These are phyloP conservation scores for Cyprinodon tularosa DNA, from an alignment of 2,113 vertebrate species.

Conservation along the genomic window DNA sequence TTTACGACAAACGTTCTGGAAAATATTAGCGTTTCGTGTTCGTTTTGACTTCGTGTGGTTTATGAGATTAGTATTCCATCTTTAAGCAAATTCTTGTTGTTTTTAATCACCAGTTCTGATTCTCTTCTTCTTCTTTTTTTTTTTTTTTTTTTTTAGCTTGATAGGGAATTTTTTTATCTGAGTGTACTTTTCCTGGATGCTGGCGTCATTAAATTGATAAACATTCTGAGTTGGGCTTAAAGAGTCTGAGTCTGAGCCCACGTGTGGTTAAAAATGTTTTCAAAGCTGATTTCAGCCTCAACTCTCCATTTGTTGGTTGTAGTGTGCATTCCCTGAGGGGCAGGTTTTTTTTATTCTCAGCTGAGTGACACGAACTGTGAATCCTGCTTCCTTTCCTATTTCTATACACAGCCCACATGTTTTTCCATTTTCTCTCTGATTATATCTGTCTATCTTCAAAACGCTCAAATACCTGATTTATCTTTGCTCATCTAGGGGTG, in stretches of 20 bases:
- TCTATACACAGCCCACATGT: neutral
- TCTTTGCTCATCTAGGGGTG: neutral
- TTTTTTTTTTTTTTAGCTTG: neutral
- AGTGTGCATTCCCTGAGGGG: neutral
- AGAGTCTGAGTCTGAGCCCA: neutral
- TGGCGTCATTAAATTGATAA: neutral
- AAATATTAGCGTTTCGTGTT: no score
- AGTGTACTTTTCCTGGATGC: neutral
- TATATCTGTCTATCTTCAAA: neutral
- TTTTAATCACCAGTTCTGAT: neutral
- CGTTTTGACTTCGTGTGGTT: neutral
- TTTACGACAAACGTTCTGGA: no score
- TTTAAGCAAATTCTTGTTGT: neutral
- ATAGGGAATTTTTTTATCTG: neutral
- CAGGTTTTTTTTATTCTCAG: neutral
- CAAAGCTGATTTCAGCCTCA: neutral
- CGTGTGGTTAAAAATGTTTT: neutral
- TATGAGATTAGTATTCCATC: neutral
- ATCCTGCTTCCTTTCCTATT: slow-evolving; percentile 8
- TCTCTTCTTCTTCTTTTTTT: neutral
- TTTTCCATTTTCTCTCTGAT: neutral
- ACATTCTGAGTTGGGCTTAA: neutral
- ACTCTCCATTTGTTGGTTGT: neutral
- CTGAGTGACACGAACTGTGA: neutral
- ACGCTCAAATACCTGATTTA: neutral